phyloP scores from a whole-genome alignment of 1,140 invertebrate species.

The Prorops nasuta region DNA sequence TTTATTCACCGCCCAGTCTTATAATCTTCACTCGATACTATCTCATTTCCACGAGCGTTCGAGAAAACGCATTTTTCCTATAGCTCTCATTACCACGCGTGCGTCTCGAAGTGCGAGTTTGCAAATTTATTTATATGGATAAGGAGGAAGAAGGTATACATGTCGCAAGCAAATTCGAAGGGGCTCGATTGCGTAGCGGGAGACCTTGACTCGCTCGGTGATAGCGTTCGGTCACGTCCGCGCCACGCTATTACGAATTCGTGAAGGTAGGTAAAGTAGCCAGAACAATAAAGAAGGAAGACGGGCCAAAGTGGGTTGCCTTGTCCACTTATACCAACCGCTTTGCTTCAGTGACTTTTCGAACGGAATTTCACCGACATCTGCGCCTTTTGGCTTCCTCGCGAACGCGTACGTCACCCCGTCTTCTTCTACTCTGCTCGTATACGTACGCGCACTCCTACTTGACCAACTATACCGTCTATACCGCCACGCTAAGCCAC shows the following conservation, averaged over 20 bases:
- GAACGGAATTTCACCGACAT: conserved; percentile 56
- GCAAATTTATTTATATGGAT: too few species aligned
- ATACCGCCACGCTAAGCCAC: too few species aligned
- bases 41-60: conserved; percentile 2
- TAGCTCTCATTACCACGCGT: conserved; percentile 2
- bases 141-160: too few species aligned
- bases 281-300: conserved; percentile 48
- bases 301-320: conserved; percentile 51
- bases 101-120: neutral
- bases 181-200: too few species aligned
- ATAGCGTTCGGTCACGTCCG: too few species aligned
- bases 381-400: conserved; percentile 45
- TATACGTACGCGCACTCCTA: conserved; percentile 26
- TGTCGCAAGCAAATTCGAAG: too few species aligned
- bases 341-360: conserved; percentile 52
- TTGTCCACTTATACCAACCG: conserved; percentile 55
- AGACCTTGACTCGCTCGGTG: too few species aligned
- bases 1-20: too few species aligned
- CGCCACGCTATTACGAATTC: conserved; percentile 22
- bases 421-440: conserved; percentile 18
- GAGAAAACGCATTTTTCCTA: conserved; percentile 10
- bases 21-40: conserved; percentile 12
- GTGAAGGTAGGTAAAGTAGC: conserved; percentile 28
- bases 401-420: conserved; percentile 26
- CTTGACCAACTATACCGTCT: too few species aligned